Percentiles rank a stretch among this genome's conserved stretches.
These are phyloP conservation scores for Elysia chlorotica DNA, from an alignment of 1,140 invertebrate genomes.

Conservation along the genomic window DNA sequence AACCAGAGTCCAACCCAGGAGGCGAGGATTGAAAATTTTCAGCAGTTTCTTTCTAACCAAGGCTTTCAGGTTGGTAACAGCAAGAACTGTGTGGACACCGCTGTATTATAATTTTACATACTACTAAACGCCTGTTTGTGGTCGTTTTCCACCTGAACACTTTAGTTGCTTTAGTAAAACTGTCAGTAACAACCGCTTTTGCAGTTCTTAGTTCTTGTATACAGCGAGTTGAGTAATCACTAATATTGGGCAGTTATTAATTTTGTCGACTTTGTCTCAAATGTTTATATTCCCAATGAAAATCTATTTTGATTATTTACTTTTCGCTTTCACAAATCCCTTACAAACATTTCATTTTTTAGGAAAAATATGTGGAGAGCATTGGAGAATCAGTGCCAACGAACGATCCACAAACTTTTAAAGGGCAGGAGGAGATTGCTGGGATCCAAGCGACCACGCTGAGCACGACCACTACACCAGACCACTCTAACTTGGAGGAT, in stretches of 20 bases:
- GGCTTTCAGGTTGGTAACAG: background rate
- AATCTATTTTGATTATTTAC: background rate
- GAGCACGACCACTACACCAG: background rate
- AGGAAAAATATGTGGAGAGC: background rate
- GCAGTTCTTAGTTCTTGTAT: too few relatives aligned
- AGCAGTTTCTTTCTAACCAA: background rate
- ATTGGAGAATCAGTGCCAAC: background rate
- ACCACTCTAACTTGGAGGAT: slow-evolving; percentile 14
- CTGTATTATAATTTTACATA: background rate
- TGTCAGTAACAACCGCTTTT: too few relatives aligned
- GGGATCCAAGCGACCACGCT: background rate
- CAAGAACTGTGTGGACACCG: background rate
- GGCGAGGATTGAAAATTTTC: background rate
- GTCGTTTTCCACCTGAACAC: background rate
- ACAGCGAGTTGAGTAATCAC: background rate
- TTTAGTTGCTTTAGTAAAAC: too few relatives aligned
- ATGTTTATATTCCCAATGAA: background rate
- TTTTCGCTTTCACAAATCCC: background rate
- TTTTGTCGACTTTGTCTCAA: too few relatives aligned
- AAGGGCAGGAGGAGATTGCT: background rate
- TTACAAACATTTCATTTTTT: background rate
- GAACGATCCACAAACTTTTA: background rate
- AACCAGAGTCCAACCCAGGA: background rate
- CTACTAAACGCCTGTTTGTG: background rate
- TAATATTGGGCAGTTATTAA: too few relatives aligned